Evolutionary conservation across 2,113 vertebrate genomes (phyloP).

Genomic region (Platysternon megacephalum): DNA sequence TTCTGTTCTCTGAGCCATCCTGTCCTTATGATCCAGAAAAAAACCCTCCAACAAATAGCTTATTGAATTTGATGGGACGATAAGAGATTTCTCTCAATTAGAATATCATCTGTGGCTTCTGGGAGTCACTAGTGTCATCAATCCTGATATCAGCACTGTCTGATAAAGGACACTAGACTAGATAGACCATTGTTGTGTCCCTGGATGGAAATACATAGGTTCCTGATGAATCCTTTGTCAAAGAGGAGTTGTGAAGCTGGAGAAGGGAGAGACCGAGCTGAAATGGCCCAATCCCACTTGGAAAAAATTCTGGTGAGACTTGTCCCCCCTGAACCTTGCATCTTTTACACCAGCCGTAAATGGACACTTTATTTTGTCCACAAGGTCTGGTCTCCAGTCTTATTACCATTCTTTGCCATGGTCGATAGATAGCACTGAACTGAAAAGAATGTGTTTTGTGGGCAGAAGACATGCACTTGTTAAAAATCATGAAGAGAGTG

Average conservation of each 20-base stretch:
- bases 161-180: rapidly evolving
- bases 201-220: not conserved
- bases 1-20: not conserved
- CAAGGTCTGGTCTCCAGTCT: not conserved
- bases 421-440: not conserved
- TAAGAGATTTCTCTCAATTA: not conserved
- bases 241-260: not conserved
- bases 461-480: rapidly evolving
- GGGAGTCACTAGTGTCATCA: not conserved
- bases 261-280: not conserved
- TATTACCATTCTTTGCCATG: not conserved
- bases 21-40: not conserved
- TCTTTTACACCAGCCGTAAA: not conserved
- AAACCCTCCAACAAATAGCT: not conserved
- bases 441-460: not conserved
- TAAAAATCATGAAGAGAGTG: not conserved
- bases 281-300: too few species aligned
- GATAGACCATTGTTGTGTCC: not conserved
- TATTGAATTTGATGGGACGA: not conserved
- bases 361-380: not conserved
- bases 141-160: not conserved
- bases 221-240: not conserved
- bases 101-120: not conserved
- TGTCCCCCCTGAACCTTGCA: not conserved
- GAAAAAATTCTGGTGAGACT: too few species aligned